A percentile compares a stretch with the other conserved stretches of the same genome.
These are phyloP conservation scores for Peucedramus taeniatus DNA, from an alignment of 2,113 vertebrate species.

Conservation along the genomic window DNA sequence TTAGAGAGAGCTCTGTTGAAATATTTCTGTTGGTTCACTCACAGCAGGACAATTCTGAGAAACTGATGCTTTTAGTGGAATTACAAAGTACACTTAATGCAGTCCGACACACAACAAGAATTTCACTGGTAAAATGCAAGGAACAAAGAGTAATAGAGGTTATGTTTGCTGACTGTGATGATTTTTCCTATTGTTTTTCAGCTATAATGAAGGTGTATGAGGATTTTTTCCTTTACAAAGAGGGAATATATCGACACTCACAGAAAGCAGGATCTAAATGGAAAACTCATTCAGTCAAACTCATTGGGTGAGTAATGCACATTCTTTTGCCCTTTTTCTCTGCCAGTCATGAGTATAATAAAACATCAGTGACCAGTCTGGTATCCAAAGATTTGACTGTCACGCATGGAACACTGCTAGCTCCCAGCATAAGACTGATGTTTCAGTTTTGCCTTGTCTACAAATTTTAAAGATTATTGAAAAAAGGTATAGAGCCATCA, in stretches of 20 bases:
- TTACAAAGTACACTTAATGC: background rate
- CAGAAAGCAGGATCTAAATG: conserved; percentile 39
- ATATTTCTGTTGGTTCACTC: background rate
- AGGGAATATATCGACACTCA: conserved; percentile 70
- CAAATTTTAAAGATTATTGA: background rate
- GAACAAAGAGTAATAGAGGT: background rate
- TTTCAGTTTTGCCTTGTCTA: background rate
- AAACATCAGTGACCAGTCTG: background rate
- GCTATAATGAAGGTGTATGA: conserved; percentile 77
- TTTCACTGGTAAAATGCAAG: background rate
- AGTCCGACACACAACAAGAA: background rate
- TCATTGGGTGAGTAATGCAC: conserved; percentile 69
- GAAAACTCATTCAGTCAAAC: conserved; percentile 75
- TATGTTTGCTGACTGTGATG: background rate
- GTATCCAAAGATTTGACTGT: background rate
- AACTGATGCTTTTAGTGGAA: background rate
- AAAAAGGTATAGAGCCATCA: fast-evolving
- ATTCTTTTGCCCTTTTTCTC: background rate
- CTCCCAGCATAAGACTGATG: background rate
- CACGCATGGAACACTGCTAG: background rate
- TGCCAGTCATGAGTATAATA: background rate
- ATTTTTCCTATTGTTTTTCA: conserved; percentile 28
- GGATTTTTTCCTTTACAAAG: conserved; percentile 79
- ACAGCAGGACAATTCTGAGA: background rate
- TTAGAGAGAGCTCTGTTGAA: background rate